Evolutionary conservation across 2,797 vertebrate genomes (phyloP).

Genomic region (Dromococcyx pavoninus): DNA sequence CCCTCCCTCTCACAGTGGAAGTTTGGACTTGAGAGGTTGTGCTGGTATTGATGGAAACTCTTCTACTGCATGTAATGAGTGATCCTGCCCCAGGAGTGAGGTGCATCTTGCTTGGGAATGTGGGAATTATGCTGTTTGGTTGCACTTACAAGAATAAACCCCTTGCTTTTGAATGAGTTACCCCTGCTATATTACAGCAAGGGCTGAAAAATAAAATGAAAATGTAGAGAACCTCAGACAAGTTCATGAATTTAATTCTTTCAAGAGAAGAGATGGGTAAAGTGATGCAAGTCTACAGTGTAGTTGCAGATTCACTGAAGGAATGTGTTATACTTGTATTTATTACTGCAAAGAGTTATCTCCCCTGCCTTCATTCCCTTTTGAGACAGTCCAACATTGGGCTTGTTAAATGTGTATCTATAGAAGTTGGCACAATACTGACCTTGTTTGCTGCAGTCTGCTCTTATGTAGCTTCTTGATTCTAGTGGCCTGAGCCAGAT

Average conservation of each 20-base stretch:
- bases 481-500: slow-evolving; percentile 20
- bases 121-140: not conserved
- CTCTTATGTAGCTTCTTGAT: slow-evolving; percentile 19
- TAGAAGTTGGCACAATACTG: slow-evolving; percentile 1
- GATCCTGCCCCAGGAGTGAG: not conserved
- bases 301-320: not conserved
- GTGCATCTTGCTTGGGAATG: not conserved
- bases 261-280: not conserved
- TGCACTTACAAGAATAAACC: not conserved
- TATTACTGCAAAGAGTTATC: not conserved
- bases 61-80: not conserved
- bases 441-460: slow-evolving; percentile 38
- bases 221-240: not conserved
- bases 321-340: not conserved
- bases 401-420: slow-evolving; percentile 5
- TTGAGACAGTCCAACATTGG: slow-evolving; percentile 41
- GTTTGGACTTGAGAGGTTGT: not conserved
- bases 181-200: not conserved
- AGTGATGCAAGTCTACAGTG: not conserved
- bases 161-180: not conserved
- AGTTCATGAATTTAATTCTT: not conserved
- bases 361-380: slow-evolving; percentile 15
- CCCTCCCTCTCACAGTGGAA: not conserved
- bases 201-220: not conserved
- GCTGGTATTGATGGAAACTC: not conserved